Evolutionary conservation across 2,888 invertebrate species (phyloP), one percentile per base, ranked within the genome.

Genomic region (Oscheius sp.): DNA sequence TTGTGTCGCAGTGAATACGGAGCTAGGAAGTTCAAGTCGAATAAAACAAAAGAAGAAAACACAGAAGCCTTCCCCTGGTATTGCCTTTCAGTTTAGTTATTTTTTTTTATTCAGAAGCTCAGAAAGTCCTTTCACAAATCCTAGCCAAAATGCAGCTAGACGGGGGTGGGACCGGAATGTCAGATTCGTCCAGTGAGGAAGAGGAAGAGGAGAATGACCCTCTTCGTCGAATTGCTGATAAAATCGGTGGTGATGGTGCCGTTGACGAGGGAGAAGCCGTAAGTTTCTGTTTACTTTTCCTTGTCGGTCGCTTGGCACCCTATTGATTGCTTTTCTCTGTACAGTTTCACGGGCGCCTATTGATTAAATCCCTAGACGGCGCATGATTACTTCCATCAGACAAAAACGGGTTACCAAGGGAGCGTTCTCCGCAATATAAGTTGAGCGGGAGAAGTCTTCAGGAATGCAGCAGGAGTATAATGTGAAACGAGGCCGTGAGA

Each of bases 81-180:
- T 24, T 12, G 14, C 26, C 26, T 50, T 50, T 50, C 50, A 24
- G n/a, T 24, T 24, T 1, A 24, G 3, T 6, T 9, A n/a, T n/a
- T n/a, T n/a, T n/a, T n/a, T n/a, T n/a, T n/a, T n/a, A n/a, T 38
- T 59, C 30, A 30, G 68, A 74, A 32, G 77, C 77, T 0, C 28
- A 73, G 66, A 65, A 71, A 36, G 70, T 74, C 14, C 54, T 71
- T 6, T 49, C 62, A 6, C 47, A 65, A n/a, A 33, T 78, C 50
- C 30, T 71, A 51, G 63, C 66, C 6, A 47, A 72, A 2, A 59
- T 79, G 12, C 80, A 80, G 45, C 28, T 82, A 8, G 82, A 82
- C 56, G 82, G 82, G 20, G 78, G 77, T 4, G 80, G 80, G 14
- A 79, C 77, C 28, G 77, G 77, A 62, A 80, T 81, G 77, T 76